phyloP scores from a whole-genome alignment of 64 coral and sea anemone genomes.

The Astreopora myriophthalma region DNA sequence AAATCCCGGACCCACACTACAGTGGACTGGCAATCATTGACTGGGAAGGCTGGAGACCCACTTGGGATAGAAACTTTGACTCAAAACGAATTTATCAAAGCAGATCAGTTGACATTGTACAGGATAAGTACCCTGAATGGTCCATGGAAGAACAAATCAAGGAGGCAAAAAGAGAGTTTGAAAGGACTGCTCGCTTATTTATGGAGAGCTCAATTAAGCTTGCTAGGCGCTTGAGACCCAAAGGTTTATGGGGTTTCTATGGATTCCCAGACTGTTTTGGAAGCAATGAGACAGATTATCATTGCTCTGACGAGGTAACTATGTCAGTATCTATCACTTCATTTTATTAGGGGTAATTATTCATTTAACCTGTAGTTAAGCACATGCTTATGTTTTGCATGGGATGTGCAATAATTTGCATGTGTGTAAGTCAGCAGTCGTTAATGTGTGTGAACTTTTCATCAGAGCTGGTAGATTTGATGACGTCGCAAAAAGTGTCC shows the following conservation, averaged over 20 bases:
- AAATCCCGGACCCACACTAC: conserved; percentile 86
- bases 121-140: conserved; percentile 77
- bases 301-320: conserved; percentile 83
- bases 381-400: too few relatives aligned
- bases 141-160: conserved; percentile 74
- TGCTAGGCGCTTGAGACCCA: conserved; percentile 78
- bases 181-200: conserved; percentile 71
- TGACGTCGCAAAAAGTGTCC: too few relatives aligned
- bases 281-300: conserved; percentile 61
- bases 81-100: conserved; percentile 83
- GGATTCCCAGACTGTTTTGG: conserved; percentile 96
- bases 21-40: conserved; percentile 92
- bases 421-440: too few relatives aligned
- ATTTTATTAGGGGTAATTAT: too few relatives aligned
- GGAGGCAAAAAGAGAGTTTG: conserved; percentile 81
- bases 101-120: conserved; percentile 80
- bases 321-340: too few relatives aligned
- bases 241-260: conserved; percentile 96
- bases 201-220: conserved; percentile 86
- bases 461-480: too few relatives aligned
- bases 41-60: conserved; percentile 96
- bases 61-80: conserved; percentile 92
- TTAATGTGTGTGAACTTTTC: too few relatives aligned
- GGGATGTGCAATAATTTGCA: too few relatives aligned
- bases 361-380: too few relatives aligned